Conservation (phyloP, 2,888 invertebrate genomes). For the Phlogophora meticulosa region DNA sequence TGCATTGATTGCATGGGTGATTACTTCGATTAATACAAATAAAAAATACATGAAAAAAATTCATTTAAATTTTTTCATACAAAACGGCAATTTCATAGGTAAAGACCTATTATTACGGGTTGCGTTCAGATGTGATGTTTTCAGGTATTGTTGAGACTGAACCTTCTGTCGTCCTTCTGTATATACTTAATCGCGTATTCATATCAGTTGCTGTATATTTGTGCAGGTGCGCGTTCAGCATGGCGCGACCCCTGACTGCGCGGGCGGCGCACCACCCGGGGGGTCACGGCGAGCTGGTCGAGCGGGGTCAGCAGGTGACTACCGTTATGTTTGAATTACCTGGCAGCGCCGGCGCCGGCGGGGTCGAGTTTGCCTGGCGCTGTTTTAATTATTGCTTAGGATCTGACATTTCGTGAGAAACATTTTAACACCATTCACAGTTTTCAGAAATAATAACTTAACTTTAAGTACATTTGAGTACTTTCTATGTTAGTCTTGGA, state of each 20-base stretch:
- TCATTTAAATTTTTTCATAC: no score
- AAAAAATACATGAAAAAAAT: no score
- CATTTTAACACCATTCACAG: no score
- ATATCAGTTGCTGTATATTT: conserved; percentile 22
- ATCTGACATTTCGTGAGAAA: no score
- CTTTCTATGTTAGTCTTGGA: no score
- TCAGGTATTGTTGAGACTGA: neutral
- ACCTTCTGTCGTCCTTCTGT: neutral
- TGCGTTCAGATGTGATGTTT: no score
- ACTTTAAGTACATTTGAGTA: no score
- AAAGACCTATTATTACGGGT: no score
- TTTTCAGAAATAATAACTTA: no score
- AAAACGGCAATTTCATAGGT: no score
- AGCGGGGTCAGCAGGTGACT: neutral
- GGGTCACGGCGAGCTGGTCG: neutral
- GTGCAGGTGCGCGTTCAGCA: neutral
- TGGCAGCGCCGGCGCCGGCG: neutral
- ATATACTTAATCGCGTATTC: conserved; percentile 12
- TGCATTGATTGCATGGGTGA: no score
- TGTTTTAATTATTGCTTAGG: neutral
- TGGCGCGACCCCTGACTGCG: neutral
- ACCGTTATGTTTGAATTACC: neutral
- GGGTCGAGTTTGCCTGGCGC: neutral
- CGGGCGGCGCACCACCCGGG: neutral
- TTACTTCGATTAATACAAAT: no score